phyloP scores from a whole-genome alignment of 2,888 invertebrate species.

The Hirtodrosophila alboralis region DNA sequence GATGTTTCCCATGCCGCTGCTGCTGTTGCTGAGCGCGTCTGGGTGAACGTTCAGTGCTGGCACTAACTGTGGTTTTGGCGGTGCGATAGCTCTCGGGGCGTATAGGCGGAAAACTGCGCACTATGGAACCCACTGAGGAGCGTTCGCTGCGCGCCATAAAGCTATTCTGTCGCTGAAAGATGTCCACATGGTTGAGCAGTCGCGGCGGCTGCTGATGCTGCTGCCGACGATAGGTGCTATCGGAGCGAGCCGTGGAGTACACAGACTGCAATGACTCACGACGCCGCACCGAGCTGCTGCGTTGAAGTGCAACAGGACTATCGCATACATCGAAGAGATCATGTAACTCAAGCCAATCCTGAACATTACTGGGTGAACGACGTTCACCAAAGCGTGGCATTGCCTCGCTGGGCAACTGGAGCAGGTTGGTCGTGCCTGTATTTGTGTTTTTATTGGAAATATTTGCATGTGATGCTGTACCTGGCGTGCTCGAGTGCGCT shows the following conservation, averaged over 20 bases:
- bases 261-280: constrained; percentile 70
- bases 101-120: constrained; percentile 81
- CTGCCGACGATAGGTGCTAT: constrained; percentile 57
- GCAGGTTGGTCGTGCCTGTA: constrained; percentile 33
- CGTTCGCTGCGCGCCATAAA: constrained; percentile 80
- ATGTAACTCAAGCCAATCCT: constrained; percentile 83
- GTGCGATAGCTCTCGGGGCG: constrained; percentile 62
- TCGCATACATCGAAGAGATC: constrained; percentile 72
- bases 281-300: constrained; percentile 46
- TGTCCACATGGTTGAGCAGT: constrained; percentile 71
- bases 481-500: constrained; percentile 72
- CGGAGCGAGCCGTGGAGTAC: constrained; percentile 74
- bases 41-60: constrained; percentile 39
- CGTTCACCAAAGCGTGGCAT: constrained; percentile 82
- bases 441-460: constrained; percentile 29
- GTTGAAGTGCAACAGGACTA: constrained; percentile 22
- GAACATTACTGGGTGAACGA: constrained; percentile 83
- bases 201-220: constrained; percentile 55
- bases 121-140: constrained; percentile 81
- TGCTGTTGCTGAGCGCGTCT: constrained; percentile 31
- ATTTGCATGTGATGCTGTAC: constrained; percentile 57
- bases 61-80: constrained; percentile 50
- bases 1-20: constrained; percentile 53
- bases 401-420: constrained; percentile 60
- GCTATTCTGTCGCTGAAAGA: constrained; percentile 81